Conservation (phyloP, 2,888 invertebrate species). For the Teleogryllus oceanicus region DNA sequence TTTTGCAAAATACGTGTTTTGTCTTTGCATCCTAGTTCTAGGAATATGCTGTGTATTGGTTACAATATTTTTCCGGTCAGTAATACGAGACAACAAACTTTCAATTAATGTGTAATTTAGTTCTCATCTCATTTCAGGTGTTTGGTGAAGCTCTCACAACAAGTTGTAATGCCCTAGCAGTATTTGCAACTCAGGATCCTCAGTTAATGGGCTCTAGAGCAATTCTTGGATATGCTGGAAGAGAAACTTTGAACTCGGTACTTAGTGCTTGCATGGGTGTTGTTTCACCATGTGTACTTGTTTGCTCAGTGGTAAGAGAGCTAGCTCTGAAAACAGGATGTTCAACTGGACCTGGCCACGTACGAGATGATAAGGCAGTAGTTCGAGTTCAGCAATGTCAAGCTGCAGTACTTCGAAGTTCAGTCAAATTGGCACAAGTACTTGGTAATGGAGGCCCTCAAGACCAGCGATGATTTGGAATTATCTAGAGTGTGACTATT, state of each 20-base stretch:
- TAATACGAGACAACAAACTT: no score
- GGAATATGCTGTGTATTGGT: no score
- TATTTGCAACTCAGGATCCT: constrained; percentile 43
- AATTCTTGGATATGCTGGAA: constrained; percentile 41
- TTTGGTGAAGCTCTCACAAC: constrained; percentile 45
- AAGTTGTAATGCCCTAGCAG: constrained; percentile 43
- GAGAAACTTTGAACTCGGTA: constrained; percentile 43
- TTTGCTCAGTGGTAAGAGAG: constrained; percentile 43
- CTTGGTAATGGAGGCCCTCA: constrained; percentile 19
- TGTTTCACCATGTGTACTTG: constrained; percentile 45
- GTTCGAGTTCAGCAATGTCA: constrained; percentile 35
- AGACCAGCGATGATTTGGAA: neutral
- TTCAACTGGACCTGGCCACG: neutral
- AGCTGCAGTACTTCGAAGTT: constrained; percentile 31
- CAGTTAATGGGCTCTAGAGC: constrained; percentile 45
- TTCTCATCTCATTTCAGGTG: constrained; percentile 34
- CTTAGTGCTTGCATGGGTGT: constrained; percentile 46
- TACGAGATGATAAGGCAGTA: constrained; percentile 25
- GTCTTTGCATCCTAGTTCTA: no score
- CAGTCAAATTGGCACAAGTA: constrained; percentile 29
- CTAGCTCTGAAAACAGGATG: constrained; percentile 41
- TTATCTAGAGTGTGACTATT: no score
- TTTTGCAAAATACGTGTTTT: no score
- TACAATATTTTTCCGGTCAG: no score
- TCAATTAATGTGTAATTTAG: no score